phyloP scores from a whole-genome alignment of 2,113 vertebrate genomes.

The Agapornis roseicollis region DNA sequence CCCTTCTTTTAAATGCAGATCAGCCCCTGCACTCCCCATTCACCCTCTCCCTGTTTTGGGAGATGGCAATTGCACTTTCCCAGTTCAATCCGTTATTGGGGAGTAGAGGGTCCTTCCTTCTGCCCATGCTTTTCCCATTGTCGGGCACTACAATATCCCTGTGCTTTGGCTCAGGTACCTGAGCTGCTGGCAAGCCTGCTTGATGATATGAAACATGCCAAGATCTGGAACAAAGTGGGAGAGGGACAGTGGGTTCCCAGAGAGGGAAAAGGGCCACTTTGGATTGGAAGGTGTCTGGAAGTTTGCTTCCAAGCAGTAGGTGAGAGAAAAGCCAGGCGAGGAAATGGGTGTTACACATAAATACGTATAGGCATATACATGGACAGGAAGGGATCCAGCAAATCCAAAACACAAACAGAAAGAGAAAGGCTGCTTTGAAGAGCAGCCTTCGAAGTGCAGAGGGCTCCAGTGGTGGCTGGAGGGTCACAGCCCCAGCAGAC shows the following conservation, averaged over 20 bases:
- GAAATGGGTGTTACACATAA: not conserved
- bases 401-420: not conserved
- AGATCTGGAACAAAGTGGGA: not conserved
- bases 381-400: fast-evolving
- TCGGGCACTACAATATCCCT: not conserved
- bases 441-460: not conserved
- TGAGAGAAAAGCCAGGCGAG: fast-evolving
- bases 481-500: not conserved
- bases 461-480: not conserved
- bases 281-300: not conserved
- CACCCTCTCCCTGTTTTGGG: not conserved
- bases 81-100: fast-evolving
- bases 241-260: fast-evolving
- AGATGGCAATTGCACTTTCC: not conserved
- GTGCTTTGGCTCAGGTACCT: not conserved
- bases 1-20: slow-evolving; percentile 25
- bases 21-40: not conserved
- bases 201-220: not conserved
- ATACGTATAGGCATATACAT: not conserved
- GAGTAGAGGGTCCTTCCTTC: not conserved
- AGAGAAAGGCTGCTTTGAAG: not conserved
- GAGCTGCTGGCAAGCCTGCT: not conserved
- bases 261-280: no score
- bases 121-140: not conserved
- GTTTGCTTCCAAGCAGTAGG: not conserved